Evolutionary conservation across 2,113 vertebrate species (phyloP).

Genomic region (Neolamprologus sp.): DNA sequence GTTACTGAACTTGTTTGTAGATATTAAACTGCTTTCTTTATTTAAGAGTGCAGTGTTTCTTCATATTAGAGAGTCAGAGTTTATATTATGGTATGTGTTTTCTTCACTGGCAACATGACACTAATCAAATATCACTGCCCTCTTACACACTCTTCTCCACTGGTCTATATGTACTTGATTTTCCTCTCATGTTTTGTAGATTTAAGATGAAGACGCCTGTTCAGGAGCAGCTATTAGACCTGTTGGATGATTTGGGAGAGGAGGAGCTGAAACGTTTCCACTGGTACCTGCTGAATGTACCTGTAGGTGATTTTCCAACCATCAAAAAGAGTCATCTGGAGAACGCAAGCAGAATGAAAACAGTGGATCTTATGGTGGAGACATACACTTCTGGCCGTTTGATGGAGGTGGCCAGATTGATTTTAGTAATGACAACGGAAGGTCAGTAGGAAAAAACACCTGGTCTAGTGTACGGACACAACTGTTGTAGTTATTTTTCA

Average conservation of each 20-base stretch:
- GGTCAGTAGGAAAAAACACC: neutral
- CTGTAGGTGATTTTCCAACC: neutral
- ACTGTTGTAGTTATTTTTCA: neutral
- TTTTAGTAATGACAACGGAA: neutral
- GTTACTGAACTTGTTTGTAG: neutral
- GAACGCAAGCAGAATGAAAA: neutral
- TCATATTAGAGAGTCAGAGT: neutral
- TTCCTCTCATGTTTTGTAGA: neutral
- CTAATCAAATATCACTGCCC: neutral
- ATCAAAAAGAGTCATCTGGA: neutral
- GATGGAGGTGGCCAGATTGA: neutral
- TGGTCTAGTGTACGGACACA: neutral
- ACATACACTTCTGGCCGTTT: neutral
- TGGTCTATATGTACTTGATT: neutral
- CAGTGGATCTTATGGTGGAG: neutral
- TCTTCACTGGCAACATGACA: neutral
- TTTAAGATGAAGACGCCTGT: neutral
- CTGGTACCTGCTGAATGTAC: neutral
- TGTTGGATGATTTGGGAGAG: neutral
- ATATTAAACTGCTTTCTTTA: neutral
- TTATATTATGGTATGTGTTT: neutral
- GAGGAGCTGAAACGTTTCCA: neutral
- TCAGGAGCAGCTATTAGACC: neutral
- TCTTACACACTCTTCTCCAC: neutral
- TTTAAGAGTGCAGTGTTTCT: neutral